Evolutionary conservation across 2,797 vertebrate genomes (phyloP).

Genomic region (Knipowitschia caucasica): DNA sequence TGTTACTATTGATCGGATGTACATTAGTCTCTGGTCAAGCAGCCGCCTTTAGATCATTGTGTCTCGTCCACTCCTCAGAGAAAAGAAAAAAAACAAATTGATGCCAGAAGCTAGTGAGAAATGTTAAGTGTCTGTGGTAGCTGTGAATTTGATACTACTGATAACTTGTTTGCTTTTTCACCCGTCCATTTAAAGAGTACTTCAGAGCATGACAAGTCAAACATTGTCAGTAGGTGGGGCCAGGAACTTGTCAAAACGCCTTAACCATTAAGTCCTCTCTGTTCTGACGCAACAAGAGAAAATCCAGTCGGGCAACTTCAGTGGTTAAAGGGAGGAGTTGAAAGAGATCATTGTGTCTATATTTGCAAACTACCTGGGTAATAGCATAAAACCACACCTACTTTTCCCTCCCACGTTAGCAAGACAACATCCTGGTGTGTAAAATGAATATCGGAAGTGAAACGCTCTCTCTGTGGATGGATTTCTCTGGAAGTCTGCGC

Average conservation of each 20-base stretch:
- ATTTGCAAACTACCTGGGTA: conserved; percentile 76
- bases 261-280: conserved; percentile 28
- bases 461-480: conserved; percentile 4
- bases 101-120: conserved; percentile 49
- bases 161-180: conserved; percentile 27
- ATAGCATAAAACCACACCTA: conserved; percentile 79
- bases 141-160: conserved; percentile 58
- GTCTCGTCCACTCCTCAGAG: conserved; percentile 13
- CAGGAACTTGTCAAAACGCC: conserved; percentile 45
- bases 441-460: conserved; percentile 62
- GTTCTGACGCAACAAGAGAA: conserved; percentile 47
- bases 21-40: conserved; percentile 43
- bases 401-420: conserved; percentile 52
- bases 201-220: conserved; percentile 11
- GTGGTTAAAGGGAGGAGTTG: conserved; percentile 41
- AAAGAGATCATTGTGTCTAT: conserved; percentile 29
- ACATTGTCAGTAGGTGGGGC: conserved; percentile 25
- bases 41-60: conserved; percentile 16
- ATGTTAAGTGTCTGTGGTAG: conserved; percentile 45
- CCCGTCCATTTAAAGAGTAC: conserved; percentile 22
- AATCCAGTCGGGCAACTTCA: conserved; percentile 76
- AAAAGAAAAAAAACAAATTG: conserved; percentile 22
- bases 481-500: conserved; percentile 16
- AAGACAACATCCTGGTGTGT: conserved; percentile 47
- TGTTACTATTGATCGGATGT: conserved; percentile 47